Evolutionary conservation across 2,113 vertebrate species (phyloP).

Genomic region (Prionailurus viverrinus): DNA sequence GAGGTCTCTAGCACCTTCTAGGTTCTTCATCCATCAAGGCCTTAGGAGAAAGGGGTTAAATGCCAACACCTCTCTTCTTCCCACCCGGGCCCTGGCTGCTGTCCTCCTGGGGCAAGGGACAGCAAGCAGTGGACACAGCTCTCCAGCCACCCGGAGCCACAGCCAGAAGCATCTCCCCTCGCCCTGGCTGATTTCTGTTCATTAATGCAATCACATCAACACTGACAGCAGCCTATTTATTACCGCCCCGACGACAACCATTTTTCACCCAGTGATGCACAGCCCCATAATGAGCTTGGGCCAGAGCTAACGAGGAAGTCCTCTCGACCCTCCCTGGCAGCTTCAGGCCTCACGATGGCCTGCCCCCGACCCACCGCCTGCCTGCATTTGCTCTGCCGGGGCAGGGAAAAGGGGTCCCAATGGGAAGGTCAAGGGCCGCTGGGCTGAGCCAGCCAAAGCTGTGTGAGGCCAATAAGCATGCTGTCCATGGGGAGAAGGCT

Average conservation of each 20-base stretch:
- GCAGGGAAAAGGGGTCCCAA: neutral
- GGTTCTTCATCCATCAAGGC: neutral
- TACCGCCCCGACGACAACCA: slow-evolving; percentile 71
- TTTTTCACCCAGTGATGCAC: slow-evolving; percentile 84
- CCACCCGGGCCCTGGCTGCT: neutral
- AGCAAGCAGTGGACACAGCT: neutral
- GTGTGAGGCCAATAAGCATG: neutral
- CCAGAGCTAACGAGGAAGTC: slow-evolving; percentile 77
- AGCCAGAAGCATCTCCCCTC: slow-evolving; percentile 27
- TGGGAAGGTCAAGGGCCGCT: neutral
- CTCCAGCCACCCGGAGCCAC: slow-evolving; percentile 5
- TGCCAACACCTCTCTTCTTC: neutral
- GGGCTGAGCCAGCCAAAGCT: neutral
- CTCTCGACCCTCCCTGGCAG: slow-evolving; percentile 51
- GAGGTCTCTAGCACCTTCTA: slow-evolving; percentile 52
- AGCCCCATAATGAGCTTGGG: slow-evolving; percentile 81
- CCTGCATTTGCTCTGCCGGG: neutral
- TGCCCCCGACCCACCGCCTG: neutral
- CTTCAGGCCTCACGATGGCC: neutral
- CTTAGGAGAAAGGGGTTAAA: neutral
- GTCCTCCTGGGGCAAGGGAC: neutral
- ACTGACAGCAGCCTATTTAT: slow-evolving; percentile 86
- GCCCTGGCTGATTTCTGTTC: slow-evolving; percentile 77
- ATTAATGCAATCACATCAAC: slow-evolving; percentile 89
- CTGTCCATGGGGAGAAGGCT: neutral